phyloP scores from a whole-genome alignment of 2,888 invertebrate species.

The Drosophila planitibia region DNA sequence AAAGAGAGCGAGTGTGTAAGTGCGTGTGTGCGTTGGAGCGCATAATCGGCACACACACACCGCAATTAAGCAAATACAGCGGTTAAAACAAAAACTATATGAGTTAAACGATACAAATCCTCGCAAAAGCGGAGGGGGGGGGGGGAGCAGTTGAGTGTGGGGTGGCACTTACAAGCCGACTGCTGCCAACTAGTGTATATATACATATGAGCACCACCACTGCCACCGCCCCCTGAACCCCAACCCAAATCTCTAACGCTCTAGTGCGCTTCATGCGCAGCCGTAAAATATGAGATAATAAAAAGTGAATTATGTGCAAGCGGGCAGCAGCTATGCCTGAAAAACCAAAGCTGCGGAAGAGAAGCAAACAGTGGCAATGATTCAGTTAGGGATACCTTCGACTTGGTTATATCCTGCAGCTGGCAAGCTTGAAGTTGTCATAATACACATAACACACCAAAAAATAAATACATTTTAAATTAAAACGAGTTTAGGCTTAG shows the following conservation, averaged over 20 bases:
- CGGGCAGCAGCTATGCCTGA: slow-evolving; percentile 42
- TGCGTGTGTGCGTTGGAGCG: slow-evolving; percentile 19
- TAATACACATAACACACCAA: not conserved
- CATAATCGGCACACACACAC: slow-evolving; percentile 42
- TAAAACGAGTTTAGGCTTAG: not conserved
- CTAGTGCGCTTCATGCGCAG: slow-evolving; percentile 48
- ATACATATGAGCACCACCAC: not conserved
- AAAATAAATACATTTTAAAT: not conserved
- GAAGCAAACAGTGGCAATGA: slow-evolving; percentile 18
- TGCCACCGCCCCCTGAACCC: not conserved
- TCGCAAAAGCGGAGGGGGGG: not conserved
- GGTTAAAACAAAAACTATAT: slow-evolving; percentile 69
- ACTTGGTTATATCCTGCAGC: slow-evolving; percentile 15
- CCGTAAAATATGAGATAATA: slow-evolving; percentile 78
- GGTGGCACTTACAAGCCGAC: slow-evolving; percentile 36
- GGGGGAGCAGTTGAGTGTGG: not conserved
- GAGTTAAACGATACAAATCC: slow-evolving; percentile 67
- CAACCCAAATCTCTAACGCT: slow-evolving; percentile 5
- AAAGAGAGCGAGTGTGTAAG: slow-evolving; percentile 4
- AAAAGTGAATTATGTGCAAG: slow-evolving; percentile 75
- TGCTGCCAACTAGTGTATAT: slow-evolving; percentile 7
- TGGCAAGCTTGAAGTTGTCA: not conserved
- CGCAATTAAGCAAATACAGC: slow-evolving; percentile 72
- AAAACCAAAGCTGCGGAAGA: slow-evolving; percentile 10
- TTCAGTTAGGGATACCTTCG: not conserved